Evolutionary conservation across 1,140 invertebrate species (phyloP).

Genomic region (Dendrolimus punctatus): DNA sequence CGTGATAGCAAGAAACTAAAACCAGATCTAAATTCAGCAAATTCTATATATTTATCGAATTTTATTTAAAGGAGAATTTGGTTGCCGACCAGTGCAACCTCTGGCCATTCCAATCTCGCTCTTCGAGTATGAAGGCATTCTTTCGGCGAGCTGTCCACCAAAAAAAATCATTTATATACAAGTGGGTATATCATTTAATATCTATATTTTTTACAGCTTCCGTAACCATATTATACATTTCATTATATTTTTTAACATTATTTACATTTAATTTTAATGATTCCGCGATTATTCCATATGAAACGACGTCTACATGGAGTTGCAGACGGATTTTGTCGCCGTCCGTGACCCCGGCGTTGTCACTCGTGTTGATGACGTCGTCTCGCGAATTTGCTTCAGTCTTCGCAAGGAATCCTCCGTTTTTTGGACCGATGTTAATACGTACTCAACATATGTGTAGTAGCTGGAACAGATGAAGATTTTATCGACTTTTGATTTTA

Average conservation of each 20-base stretch:
- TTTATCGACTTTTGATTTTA: neutral
- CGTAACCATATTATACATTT: slow-evolving; percentile 50
- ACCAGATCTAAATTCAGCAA: too few relatives aligned
- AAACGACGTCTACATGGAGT: slow-evolving; percentile 87
- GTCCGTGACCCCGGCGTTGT: slow-evolving; percentile 75
- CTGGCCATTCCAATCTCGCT: too few relatives aligned
- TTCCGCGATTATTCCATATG: slow-evolving; percentile 61
- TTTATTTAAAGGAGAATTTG: too few relatives aligned
- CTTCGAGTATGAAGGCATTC: too few relatives aligned
- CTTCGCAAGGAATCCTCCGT: slow-evolving; percentile 94
- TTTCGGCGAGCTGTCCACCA: too few relatives aligned
- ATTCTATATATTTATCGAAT: too few relatives aligned
- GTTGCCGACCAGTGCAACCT: too few relatives aligned
- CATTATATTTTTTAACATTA: slow-evolving; percentile 51
- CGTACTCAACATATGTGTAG: slow-evolving; percentile 85
- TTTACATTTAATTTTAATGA: slow-evolving; percentile 41
- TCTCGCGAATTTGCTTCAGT: slow-evolving; percentile 88
- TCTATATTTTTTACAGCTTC: slow-evolving; percentile 68
- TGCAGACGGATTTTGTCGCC: slow-evolving; percentile 96
- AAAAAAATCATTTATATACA: slow-evolving; percentile 33
- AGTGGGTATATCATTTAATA: slow-evolving; percentile 68
- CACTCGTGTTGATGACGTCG: slow-evolving; percentile 66
- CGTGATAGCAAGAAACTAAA: too few relatives aligned
- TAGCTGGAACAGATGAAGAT: slow-evolving; percentile 77
- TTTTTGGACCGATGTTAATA: slow-evolving; percentile 93